A percentile compares a stretch with the other conserved stretches of the same genome.
Evolutionary conservation across 2,888 invertebrate species (phyloP).

Genomic region (Diogma glabrata): DNA sequence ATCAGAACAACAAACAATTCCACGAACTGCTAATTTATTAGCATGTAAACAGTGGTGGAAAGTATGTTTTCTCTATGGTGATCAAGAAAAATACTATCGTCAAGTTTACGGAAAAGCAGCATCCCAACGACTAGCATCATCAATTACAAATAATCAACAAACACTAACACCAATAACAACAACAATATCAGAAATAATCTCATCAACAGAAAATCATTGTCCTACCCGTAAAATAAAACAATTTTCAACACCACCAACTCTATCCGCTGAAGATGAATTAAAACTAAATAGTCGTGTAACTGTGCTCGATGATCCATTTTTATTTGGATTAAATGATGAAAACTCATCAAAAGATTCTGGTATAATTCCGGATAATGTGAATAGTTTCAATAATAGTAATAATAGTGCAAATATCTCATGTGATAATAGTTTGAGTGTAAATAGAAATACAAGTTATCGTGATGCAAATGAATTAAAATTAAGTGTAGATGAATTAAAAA

Average conservation of each 20-base stretch:
- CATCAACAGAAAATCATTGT: no score
- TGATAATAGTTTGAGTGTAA: no score
- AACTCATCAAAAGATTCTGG: conserved; percentile 8
- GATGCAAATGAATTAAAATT: conserved; percentile 18
- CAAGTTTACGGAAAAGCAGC: conserved; percentile 48
- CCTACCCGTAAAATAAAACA: no score
- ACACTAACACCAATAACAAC: not conserved
- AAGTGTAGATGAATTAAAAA: conserved; percentile 33
- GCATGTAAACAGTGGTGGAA: conserved; percentile 80
- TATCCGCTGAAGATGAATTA: not conserved
- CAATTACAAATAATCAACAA: conserved; percentile 17
- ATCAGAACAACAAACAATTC: conserved; percentile 28
- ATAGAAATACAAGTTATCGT: conserved; percentile 9
- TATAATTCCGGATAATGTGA: not conserved
- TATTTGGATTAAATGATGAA: conserved; percentile 8
- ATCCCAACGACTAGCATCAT: conserved; percentile 34
- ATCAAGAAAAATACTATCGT: conserved; percentile 66
- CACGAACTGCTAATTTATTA: conserved; percentile 45
- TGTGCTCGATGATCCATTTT: conserved; percentile 12
- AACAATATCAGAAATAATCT: not conserved
- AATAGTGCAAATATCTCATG: not conserved
- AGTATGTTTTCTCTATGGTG: conserved; percentile 71
- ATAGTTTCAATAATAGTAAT: not conserved
- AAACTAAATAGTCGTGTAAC: conserved; percentile 7
- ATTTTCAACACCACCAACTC: no score